Evolutionary conservation across 2,888 invertebrate genomes (phyloP).

Genomic region (Meandrusa payeni): DNA sequence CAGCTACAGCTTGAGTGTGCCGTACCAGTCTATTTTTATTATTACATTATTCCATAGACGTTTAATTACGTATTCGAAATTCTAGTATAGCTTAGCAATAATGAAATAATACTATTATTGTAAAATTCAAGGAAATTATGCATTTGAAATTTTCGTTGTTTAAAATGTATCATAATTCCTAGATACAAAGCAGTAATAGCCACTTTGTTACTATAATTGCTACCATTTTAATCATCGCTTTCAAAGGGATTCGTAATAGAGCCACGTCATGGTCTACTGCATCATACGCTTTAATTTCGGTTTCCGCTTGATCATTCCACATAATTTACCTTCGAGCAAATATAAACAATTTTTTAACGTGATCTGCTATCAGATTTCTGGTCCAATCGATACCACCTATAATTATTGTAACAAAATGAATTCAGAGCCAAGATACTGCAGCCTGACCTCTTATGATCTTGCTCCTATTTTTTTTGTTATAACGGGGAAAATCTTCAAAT

Average conservation of each 20-base stretch:
- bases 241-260: constrained; percentile 38
- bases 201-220: constrained; percentile 29
- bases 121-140: too few species aligned
- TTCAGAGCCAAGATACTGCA: too few species aligned
- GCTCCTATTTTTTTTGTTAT: too few species aligned
- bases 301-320: constrained; percentile 47
- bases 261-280: constrained; percentile 33
- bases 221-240: constrained; percentile 30
- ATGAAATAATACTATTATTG: too few species aligned
- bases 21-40: too few species aligned
- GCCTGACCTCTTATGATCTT: too few species aligned
- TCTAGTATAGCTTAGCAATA: too few species aligned
- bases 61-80: too few species aligned
- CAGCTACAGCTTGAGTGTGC: too few species aligned
- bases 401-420: neutral
- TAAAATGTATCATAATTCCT: constrained; percentile 37
- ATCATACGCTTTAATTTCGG: constrained; percentile 32
- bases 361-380: neutral
- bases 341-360: constrained; percentile 29
- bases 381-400: neutral
- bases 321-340: constrained; percentile 37
- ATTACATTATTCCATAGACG: too few species aligned
- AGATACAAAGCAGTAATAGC: constrained; percentile 38
- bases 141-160: constrained; percentile 34
- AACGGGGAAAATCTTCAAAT: too few species aligned